Evolutionary conservation across 2,888 invertebrate species (phyloP).

Genomic region (Linnaemya tessellans): DNA sequence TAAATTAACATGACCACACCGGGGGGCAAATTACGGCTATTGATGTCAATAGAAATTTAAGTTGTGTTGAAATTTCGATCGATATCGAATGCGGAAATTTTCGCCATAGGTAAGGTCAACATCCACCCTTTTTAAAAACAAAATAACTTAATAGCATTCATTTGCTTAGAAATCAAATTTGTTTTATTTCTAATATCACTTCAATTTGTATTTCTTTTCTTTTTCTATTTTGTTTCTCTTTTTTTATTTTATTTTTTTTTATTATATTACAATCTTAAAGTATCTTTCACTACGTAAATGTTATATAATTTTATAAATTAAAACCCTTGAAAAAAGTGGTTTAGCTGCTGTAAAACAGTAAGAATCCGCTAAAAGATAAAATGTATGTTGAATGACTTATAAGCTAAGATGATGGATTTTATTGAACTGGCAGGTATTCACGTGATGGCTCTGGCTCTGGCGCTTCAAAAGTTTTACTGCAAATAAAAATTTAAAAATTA

Average conservation of each 20-base stretch:
- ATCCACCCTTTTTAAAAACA: not conserved
- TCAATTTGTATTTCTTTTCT: constrained; percentile 30
- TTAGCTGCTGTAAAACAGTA: constrained; percentile 39
- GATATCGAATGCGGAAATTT: no score
- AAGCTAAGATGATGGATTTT: constrained; percentile 67
- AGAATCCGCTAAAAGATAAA: constrained; percentile 51
- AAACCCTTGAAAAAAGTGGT: constrained; percentile 54
- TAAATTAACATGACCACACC: no score
- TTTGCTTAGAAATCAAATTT: constrained; percentile 63
- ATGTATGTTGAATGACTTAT: constrained; percentile 62
- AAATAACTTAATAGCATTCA: not conserved
- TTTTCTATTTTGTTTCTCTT: constrained; percentile 17
- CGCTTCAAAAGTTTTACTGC: constrained; percentile 58
- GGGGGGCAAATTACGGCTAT: no score
- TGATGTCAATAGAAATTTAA: no score
- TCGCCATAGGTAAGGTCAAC: no score
- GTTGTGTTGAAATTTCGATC: no score
- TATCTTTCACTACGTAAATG: constrained; percentile 60
- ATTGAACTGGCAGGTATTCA: constrained; percentile 78
- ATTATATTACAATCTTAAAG: constrained; percentile 58
- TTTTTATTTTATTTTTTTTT: constrained; percentile 1
- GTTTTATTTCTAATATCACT: constrained; percentile 69
- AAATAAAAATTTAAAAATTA: constrained; percentile 42
- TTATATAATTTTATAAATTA: constrained; percentile 48
- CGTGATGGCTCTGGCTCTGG: constrained; percentile 76